Evolutionary conservation across 2,113 vertebrate species (phyloP), one percentile per base, ranked within the genome.

Genomic region (Nymphicus hollandicus): DNA sequence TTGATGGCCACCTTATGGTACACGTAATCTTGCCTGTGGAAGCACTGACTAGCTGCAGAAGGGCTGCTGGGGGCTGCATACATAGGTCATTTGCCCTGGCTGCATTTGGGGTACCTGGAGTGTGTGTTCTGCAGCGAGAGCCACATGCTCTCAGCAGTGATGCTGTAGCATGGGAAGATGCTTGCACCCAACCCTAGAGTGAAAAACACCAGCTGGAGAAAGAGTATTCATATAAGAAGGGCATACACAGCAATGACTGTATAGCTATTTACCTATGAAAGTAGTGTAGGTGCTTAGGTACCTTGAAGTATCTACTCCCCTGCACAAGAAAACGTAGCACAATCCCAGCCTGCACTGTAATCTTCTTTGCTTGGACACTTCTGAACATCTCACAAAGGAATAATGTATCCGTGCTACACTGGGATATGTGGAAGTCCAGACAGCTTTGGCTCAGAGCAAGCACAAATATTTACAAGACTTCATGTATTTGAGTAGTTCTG

Each of bases 131-230:
- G 52, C 52, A 44, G 41, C 2, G 7, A 65, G 39, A 65, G 49
- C 60, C 49, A 5, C 0, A 0, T 55, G 35, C 37, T 15, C 13
- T 66, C 37, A 4, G 35, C 4, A 4, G 28, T 52, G 69, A 65
- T 71, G 86, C 61, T 56, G 46, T 10, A 58, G 70, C 2, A 0
- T 64, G 44, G 39, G 53, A 78, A 89, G 53, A 33, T 63, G 47
- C n/a, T 72, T 72, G 13, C 28, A 39, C 29, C 37, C 44, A 84
- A 15, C 35, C 12, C 0, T 0, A 37, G 68, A 53, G 28, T 49
- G 49, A 10, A 60, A 7, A 81, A 13, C 47, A 35, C 12, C 31
- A 35, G 13, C 39, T 74, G 52, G 58, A 71, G 52, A 43, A 90
- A 35, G 46, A 50, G 11, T 11, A 41, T 72, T 49, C 24, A 4